Evolutionary conservation across 2,113 vertebrate species (phyloP).

Genomic region (Pterocles orientalis): DNA sequence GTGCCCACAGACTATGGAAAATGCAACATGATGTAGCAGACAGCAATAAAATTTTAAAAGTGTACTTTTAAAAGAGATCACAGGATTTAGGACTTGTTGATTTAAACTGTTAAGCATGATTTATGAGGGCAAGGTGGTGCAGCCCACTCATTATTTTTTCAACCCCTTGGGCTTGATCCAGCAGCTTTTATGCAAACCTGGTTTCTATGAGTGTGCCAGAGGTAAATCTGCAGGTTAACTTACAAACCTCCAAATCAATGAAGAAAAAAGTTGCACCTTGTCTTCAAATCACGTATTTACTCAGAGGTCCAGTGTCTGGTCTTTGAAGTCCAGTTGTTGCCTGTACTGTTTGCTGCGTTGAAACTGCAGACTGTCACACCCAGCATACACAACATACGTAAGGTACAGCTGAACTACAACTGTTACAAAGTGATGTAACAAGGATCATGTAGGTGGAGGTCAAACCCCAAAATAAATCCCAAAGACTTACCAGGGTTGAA

Average conservation of each 20-base stretch:
- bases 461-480: conserved; percentile 49
- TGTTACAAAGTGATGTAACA: conserved; percentile 38
- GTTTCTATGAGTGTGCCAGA: not conserved
- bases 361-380: not conserved
- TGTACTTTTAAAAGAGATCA: not conserved
- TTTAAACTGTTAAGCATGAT: not conserved
- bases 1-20: not conserved
- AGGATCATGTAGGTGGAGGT: conserved; percentile 53
- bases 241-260: not conserved
- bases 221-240: not conserved
- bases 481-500: conserved; percentile 22
- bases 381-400: not conserved
- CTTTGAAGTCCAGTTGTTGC: not conserved
- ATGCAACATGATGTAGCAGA: not conserved
- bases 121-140: not conserved
- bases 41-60: not conserved
- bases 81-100: not conserved
- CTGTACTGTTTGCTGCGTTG: not conserved
- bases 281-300: not conserved
- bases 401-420: not conserved
- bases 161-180: not conserved
- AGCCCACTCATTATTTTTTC: not conserved
- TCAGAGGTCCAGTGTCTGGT: not conserved
- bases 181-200: not conserved
- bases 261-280: not conserved